Evolutionary conservation across 2,888 invertebrate genomes (phyloP).

Genomic region (Scotopteryx bipunctaria): DNA sequence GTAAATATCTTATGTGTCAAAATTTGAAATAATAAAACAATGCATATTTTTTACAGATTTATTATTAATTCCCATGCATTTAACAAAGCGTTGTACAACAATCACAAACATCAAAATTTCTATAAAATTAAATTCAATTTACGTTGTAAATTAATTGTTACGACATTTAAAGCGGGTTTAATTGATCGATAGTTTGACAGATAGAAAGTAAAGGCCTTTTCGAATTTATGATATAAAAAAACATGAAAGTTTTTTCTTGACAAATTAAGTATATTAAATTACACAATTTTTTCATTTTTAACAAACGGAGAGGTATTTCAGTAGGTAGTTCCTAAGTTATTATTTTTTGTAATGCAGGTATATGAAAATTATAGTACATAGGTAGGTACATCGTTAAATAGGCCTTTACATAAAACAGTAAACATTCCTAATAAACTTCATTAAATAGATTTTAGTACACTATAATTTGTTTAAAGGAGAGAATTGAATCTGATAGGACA

Average conservation of each 20-base stretch:
- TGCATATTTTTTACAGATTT: constrained; percentile 45
- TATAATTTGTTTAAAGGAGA: constrained; percentile 58
- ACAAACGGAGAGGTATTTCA: too few species aligned
- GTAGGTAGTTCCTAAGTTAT: too few species aligned
- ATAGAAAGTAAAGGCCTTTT: constrained; percentile 41
- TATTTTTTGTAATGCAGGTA: too few species aligned
- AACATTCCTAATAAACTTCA: constrained; percentile 55
- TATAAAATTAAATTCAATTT: constrained; percentile 72
- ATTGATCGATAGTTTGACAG: constrained; percentile 71
- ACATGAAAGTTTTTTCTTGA: too few species aligned
- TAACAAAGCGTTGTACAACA: constrained; percentile 79
- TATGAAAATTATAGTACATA: too few species aligned
- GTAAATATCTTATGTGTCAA: too few species aligned
- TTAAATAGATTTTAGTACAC: constrained; percentile 43
- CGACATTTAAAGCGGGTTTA: constrained; percentile 79
- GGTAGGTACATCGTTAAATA: constrained; percentile 32
- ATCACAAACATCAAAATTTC: constrained; percentile 74
- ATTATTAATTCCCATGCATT: constrained; percentile 58
- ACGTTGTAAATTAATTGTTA: constrained; percentile 72
- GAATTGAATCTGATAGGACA: constrained; percentile 46
- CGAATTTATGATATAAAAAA: constrained; percentile 19
- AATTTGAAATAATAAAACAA: constrained; percentile 11
- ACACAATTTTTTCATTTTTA: too few species aligned
- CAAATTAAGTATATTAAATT: too few species aligned
- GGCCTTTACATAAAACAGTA: constrained; percentile 48